Conservation (phyloP, 2,113 vertebrate genomes). For the Oreochromis aureus region DNA sequence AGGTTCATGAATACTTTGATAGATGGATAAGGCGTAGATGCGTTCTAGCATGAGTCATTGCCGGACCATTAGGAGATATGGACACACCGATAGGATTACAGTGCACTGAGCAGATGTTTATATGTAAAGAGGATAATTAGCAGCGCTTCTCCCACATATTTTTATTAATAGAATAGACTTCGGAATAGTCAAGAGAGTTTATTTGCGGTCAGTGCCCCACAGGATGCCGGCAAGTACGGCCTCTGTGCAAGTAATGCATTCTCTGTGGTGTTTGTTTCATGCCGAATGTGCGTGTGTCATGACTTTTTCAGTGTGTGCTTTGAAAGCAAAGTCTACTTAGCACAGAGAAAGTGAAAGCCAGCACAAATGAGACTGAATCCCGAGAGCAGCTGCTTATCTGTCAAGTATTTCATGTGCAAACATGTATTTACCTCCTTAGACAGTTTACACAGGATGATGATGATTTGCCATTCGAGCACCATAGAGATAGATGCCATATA, state of each 20-base stretch:
- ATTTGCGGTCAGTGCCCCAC: conserved; percentile 3
- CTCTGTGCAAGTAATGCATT: neutral
- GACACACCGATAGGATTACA: conserved; percentile 20
- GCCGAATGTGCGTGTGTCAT: conserved; percentile 32
- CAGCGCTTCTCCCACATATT: conserved; percentile 34
- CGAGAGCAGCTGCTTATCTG: conserved; percentile 49
- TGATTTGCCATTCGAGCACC: conserved; percentile 32
- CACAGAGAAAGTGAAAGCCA: conserved; percentile 18
- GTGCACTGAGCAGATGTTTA: conserved; percentile 22
- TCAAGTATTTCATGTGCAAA: conserved; percentile 43
- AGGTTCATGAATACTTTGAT: neutral
- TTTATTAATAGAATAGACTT: conserved; percentile 52
- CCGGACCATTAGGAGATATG: conserved; percentile 1
- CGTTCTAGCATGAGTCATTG: conserved; percentile 39
- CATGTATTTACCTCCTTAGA: conserved; percentile 39
- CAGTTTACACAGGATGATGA: conserved; percentile 13
- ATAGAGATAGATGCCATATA: neutral
- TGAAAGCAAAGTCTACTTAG: conserved; percentile 16
- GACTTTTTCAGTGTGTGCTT: conserved; percentile 27
- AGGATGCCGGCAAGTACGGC: neutral
- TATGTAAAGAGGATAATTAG: conserved; percentile 50
- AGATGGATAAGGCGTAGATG: neutral
- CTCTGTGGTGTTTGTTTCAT: conserved; percentile 18
- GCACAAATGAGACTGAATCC: conserved; percentile 31
- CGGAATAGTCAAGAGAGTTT: conserved; percentile 4